phyloP scores from a whole-genome alignment of 2,888 invertebrate genomes.

The Aphidius colemani region DNA sequence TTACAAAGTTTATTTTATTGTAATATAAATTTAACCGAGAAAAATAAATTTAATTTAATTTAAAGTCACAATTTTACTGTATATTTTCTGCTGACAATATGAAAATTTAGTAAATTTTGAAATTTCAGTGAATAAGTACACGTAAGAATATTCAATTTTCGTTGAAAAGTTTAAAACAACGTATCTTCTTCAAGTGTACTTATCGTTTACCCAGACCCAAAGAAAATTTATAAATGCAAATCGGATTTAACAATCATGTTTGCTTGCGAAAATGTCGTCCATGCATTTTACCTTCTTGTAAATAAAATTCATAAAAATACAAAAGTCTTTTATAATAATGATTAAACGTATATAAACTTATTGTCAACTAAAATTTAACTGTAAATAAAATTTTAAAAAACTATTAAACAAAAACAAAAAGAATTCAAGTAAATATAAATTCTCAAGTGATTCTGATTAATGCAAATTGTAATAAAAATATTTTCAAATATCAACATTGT shows the following conservation, averaged over 20 bases:
- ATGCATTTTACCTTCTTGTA: not conserved
- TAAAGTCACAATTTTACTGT: too few relatives aligned
- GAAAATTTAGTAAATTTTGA: not conserved
- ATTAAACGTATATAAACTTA: too few relatives aligned
- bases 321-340: too few relatives aligned
- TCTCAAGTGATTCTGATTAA: not conserved
- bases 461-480: not conserved
- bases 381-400: not conserved
- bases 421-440: not conserved
- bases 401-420: not conserved
- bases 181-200: constrained; percentile 21
- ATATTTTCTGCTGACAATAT: constrained; percentile 23
- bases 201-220: constrained; percentile 17
- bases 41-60: too few relatives aligned
- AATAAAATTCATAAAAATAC: too few relatives aligned
- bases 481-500: not conserved
- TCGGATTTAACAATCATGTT: constrained; percentile 28
- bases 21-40: too few relatives aligned
- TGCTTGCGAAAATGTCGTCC: not conserved
- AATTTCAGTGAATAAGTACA: not conserved
- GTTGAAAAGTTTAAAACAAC: constrained; percentile 25
- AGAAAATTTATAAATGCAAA: constrained; percentile 34
- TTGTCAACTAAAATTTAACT: not conserved
- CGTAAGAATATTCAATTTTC: constrained; percentile 37
- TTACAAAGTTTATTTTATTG: too few relatives aligned